A percentile compares a stretch with the other conserved stretches of the same genome.
phyloP scores from a whole-genome alignment of 2,888 invertebrate genomes.

The Buathra laborator region DNA sequence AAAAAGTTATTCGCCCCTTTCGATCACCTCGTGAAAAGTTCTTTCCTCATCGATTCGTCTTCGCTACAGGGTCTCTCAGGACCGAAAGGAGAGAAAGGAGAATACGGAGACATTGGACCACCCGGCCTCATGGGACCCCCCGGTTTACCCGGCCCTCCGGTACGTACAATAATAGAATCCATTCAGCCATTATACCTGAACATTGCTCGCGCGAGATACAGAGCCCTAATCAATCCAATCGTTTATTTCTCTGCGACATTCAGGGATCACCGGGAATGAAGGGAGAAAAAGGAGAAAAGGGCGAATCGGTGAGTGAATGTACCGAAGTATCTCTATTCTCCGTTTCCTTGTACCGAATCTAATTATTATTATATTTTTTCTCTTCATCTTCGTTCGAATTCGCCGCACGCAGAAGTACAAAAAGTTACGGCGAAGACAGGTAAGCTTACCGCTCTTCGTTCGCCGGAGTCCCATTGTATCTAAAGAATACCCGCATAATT shows the following conservation, averaged over 20 bases:
- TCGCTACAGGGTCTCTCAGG: constrained; percentile 91
- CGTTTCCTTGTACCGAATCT: background rate
- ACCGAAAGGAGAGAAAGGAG: constrained; percentile 95
- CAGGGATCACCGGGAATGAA: constrained; percentile 94
- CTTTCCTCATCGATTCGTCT: constrained; percentile 41
- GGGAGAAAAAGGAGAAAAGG: constrained; percentile 96
- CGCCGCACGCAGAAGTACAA: constrained; percentile 90
- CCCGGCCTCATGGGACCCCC: constrained; percentile 98
- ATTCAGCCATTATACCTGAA: constrained; percentile 32
- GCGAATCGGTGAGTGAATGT: constrained; percentile 92
- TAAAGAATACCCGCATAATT: background rate
- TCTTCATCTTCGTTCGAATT: constrained; percentile 5
- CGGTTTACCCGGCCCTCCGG: constrained; percentile 89
- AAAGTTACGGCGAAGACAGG: constrained; percentile 93
- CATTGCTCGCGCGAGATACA: constrained; percentile 22
- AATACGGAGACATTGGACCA: constrained; percentile 96
- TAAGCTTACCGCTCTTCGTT: constrained; percentile 82
- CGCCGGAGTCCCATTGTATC: background rate
- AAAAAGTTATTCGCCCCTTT: constrained; percentile 11
- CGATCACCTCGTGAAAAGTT: background rate
- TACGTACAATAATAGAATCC: constrained; percentile 72
- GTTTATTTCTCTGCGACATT: constrained; percentile 59
- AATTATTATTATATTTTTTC: background rate
- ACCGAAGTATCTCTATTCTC: constrained; percentile 11
- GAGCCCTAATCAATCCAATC: constrained; percentile 30